phyloP scores from a whole-genome alignment of 2,888 invertebrate species.

The Phalera bucephala region DNA sequence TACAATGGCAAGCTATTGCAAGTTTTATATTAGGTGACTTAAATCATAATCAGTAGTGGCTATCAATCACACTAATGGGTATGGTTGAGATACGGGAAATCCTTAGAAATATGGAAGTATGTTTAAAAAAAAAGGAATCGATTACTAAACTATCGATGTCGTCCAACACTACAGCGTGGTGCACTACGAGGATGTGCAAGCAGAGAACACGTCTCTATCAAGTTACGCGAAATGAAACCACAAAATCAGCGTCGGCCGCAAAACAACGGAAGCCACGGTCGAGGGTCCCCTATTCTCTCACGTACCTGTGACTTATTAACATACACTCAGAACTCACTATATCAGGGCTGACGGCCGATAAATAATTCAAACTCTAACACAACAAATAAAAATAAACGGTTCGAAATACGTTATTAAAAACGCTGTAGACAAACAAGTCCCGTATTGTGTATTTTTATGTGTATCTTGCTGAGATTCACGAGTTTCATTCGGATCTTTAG shows the following conservation, averaged over 20 bases:
- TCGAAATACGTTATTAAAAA: too few species aligned
- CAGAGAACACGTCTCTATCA: constrained; percentile 63
- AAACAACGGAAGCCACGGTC: constrained; percentile 74
- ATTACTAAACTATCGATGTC: constrained; percentile 27
- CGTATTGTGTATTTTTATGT: too few species aligned
- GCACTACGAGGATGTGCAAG: constrained; percentile 68
- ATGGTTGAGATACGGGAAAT: too few species aligned
- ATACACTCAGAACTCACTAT: constrained; percentile 29
- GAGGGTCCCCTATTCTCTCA: constrained; percentile 62
- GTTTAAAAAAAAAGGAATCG: constrained; percentile 7
- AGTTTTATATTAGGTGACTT: too few species aligned
- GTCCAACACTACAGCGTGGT: constrained; percentile 32
- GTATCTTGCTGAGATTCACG: too few species aligned
- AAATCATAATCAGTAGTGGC: too few species aligned
- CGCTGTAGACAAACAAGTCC: too few species aligned
- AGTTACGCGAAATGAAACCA: constrained; percentile 81
- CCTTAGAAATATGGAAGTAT: too few species aligned
- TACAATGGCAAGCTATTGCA: too few species aligned
- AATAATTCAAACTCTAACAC: constrained; percentile 16
- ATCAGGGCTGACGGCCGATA: constrained; percentile 17
- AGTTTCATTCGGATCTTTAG: too few species aligned
- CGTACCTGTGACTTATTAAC: constrained; percentile 60
- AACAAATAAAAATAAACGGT: too few species aligned
- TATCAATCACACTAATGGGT: too few species aligned
- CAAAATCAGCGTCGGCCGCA: constrained; percentile 77